Base-by-base conservation (phyloP, 2,113 vertebrate species). In the Burhinus bistriatus region DNA sequence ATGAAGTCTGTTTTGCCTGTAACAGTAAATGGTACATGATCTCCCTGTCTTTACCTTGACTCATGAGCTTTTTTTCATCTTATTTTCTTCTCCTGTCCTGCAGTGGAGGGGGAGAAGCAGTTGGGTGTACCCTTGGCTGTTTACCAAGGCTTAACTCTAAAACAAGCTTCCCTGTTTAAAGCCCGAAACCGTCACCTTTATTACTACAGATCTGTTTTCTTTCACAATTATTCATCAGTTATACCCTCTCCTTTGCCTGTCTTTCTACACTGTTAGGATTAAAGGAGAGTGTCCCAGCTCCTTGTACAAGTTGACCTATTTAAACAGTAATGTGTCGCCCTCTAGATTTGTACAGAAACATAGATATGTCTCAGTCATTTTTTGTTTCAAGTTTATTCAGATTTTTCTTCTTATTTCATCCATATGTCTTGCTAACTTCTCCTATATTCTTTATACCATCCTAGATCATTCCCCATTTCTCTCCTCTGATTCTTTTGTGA, bases 201-300 rank as follows among this genome's bases (percentile, higher is more conserved):
- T 27, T 36, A 20, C 36, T 68, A 20, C 20, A 66, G 9, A 7
- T 59, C 29, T 2, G 0, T 73, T 78, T 84, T 9, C 13, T 57
- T 78, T 70, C 30, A 73, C 6, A 66, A 10, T 22, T 80, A 49
- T 47, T 77, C 29, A 44, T 47, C 5, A 19, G 8, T 51, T 59
- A 16, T 21, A 5, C 38, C 17, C 7, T 57, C 5, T 68, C 9
- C 25, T 58, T 68, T 72, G 6, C 10, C 22, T 59, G 5, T 70
- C 32, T 89, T 73, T 72, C 38, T 59, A 13, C 3, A 7, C 42
- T 27, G 6, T 30, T 45, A 36, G 7, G 14, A 2, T 20, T 29
- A 87, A 32, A 57, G 8, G 5, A 0, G 1, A 42, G 7, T 42
- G 22, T 38, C 13, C 4, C 8, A 64, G 22, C 4, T 42, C 2